Conservation (phyloP, 1,140 invertebrate species). For the Trissolcus basalis region DNA sequence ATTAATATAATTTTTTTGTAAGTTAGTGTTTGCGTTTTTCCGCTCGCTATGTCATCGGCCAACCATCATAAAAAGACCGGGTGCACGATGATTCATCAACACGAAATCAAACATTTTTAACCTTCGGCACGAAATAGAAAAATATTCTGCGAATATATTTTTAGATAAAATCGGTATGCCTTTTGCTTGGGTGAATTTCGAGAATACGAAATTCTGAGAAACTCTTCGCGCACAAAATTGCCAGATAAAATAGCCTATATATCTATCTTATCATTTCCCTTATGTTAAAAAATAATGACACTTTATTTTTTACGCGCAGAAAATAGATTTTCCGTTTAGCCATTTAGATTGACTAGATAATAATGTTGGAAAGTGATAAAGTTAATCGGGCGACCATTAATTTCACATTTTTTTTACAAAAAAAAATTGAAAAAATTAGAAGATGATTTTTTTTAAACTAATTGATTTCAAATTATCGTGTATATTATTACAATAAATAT, state of each 20-base stretch:
- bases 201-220: slow-evolving; percentile 21
- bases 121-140: slow-evolving; percentile 45
- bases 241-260: slow-evolving; percentile 15
- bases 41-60: slow-evolving; percentile 6
- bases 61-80: background rate
- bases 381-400: background rate
- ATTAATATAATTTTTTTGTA: no score
- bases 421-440: no score
- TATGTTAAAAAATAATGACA: background rate
- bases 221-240: slow-evolving; percentile 27
- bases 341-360: background rate
- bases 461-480: no score
- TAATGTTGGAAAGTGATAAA: background rate
- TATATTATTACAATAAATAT: no score
- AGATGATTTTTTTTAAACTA: no score
- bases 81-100: slow-evolving; percentile 31
- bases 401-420: background rate
- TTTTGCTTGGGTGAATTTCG: slow-evolving; percentile 12
- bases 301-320: background rate
- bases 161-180: slow-evolving; percentile 47
- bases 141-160: slow-evolving; percentile 53
- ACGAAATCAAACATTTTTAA: slow-evolving; percentile 21
- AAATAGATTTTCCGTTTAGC: background rate
- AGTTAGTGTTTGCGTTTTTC: no score
- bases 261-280: slow-evolving; percentile 26